Evolutionary conservation across 1,140 invertebrate species (phyloP).

Genomic region (Scaptodrosophila lebanonensis): DNA sequence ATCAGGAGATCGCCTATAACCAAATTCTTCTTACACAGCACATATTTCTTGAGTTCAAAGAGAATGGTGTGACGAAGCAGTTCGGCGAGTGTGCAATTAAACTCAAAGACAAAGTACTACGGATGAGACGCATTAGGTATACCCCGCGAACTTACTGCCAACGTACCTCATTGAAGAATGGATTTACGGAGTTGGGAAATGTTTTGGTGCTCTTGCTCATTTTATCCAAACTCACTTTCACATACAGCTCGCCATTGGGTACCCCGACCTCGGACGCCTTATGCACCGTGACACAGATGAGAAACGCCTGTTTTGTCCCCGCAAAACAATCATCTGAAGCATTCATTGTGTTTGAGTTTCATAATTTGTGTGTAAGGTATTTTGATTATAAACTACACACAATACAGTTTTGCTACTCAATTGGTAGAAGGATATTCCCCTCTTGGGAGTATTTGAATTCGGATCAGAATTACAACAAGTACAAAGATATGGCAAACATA

Average conservation of each 20-base stretch:
- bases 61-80: slow-evolving; percentile 76
- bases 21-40: slow-evolving; percentile 76
- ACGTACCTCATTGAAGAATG: slow-evolving; percentile 81
- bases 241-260: slow-evolving; percentile 79
- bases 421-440: no score
- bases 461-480: no score
- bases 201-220: slow-evolving; percentile 79
- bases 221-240: slow-evolving; percentile 80
- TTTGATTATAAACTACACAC: background rate
- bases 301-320: slow-evolving; percentile 58
- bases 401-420: no score
- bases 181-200: slow-evolving; percentile 79
- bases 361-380: slow-evolving; percentile 4
- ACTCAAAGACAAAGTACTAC: slow-evolving; percentile 86
- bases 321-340: slow-evolving; percentile 53
- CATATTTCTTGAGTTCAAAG: slow-evolving; percentile 78
- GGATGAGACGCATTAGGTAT: background rate
- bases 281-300: slow-evolving; percentile 69
- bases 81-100: slow-evolving; percentile 78
- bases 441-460: no score
- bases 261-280: slow-evolving; percentile 60
- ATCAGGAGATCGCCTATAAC: slow-evolving; percentile 82
- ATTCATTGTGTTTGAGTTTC: slow-evolving; percentile 23
- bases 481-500: no score
- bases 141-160: background rate